Evolutionary conservation across 2,113 vertebrate species (phyloP), one percentile per base, ranked within the genome.

Genomic region (Mustela nigripes): DNA sequence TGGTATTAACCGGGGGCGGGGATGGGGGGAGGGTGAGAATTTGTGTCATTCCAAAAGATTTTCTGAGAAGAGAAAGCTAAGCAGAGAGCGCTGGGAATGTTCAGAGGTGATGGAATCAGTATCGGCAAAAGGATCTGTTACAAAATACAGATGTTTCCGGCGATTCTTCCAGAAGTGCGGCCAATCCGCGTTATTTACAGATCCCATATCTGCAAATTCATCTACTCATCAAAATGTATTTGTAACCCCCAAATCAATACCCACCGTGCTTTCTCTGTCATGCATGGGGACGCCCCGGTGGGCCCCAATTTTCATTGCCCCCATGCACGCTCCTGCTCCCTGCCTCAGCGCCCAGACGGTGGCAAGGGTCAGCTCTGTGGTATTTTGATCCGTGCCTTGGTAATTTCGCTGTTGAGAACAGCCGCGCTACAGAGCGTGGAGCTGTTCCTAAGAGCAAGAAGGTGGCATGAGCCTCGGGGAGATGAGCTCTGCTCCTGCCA

Each of bases 401-500:
- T 24, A 1, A 69, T 12, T 48, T 62, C 24, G 10, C 69, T 65
- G 7, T 86, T 58, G 21, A 24, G 4, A 19, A 56, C 2, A 12
- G 50, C 1, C 9, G 33, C 0, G 6, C 15, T 1, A 2, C 33
- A 50, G 4, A 2, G 11, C 16, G 0, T 39, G 56, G 7, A 0
- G 16, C 26, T 1, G 39, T 36, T 28, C 24, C 33, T 5, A 16
- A 39, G 7, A 0, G 3, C 19, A 4, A 4, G 71, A 39, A 89
- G 56, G 50, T 28, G 31, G 9, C 2, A 0, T 1, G 18, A 11
- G 74, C 26, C 42, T 60, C 0, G 1, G 0, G 1, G 24, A 42
- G 21, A 28, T 7, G 1, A 69, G n/a, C 76, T 42, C 16, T 2
- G 7, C 42, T 48, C 42, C 26, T 18, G 14, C 74, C 26, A 60